Conservation (phyloP, 92 coral and sea anemone genomes). For the Diadumene lineata region DNA sequence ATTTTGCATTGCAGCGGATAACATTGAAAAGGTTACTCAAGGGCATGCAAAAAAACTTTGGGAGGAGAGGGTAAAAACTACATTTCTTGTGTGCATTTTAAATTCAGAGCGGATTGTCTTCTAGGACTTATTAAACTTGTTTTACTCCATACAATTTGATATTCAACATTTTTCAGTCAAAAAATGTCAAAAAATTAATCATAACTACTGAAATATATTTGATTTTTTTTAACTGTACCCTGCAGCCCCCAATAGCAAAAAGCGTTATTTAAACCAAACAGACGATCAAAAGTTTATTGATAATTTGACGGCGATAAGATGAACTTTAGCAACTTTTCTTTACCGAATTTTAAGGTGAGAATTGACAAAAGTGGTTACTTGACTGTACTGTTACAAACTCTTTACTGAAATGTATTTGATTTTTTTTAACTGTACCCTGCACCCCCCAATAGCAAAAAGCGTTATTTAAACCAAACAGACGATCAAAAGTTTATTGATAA, state of each 20-base stretch:
- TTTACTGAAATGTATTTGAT: too few relatives aligned
- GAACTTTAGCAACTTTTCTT: slow-evolving; percentile 8
- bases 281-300: neutral
- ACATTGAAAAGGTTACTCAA: neutral
- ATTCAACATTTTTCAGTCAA: too few relatives aligned
- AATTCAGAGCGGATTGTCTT: too few relatives aligned
- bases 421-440: neutral
- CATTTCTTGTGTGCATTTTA: neutral
- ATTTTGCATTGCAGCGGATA: neutral
- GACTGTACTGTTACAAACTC: too few relatives aligned
- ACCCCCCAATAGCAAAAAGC: neutral
- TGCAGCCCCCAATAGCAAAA: neutral
- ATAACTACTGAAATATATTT: neutral
- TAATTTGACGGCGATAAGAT: neutral
- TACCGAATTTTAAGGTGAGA: slow-evolving; percentile 6
- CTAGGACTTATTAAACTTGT: too few relatives aligned
- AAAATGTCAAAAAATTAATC: neutral
- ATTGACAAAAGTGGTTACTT: too few relatives aligned
- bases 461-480: neutral
- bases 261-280: neutral
- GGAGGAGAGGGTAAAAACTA: neutral
- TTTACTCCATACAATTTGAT: too few relatives aligned
- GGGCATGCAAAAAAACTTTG: neutral
- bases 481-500: neutral
- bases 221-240: neutral